These are phyloP conservation scores for Nestor notabilis DNA, from an alignment of 2,113 vertebrate species.

Conservation along the genomic window DNA sequence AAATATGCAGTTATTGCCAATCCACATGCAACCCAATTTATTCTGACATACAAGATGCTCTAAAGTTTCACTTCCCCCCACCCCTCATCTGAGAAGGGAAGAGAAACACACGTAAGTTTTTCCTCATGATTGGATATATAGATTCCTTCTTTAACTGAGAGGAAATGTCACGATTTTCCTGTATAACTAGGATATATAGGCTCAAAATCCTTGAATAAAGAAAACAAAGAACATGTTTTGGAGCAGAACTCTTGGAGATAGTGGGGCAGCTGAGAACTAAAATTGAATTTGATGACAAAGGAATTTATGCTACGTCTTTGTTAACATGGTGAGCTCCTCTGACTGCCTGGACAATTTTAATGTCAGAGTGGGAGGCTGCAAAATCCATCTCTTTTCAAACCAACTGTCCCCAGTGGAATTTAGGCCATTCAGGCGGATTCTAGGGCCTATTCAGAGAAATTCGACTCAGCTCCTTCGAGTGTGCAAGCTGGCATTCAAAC, in stretches of 20 bases:
- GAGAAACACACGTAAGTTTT: neutral
- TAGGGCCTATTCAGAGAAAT: neutral
- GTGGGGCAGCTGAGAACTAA: neutral
- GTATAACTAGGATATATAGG: neutral
- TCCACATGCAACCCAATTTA: neutral
- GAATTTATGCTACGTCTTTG: neutral
- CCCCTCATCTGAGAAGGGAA: rapidly evolving
- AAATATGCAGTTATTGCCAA: neutral
- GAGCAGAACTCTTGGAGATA: neutral
- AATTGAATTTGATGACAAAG: neutral
- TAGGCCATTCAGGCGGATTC: neutral
- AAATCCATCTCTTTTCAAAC: neutral
- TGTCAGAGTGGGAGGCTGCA: neutral
- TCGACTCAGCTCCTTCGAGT: neutral
- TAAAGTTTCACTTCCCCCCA: neutral
- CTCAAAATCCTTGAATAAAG: neutral
- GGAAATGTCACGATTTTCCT: neutral
- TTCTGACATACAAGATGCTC: neutral
- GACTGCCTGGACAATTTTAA: neutral
- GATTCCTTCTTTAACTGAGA: neutral
- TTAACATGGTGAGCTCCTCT: neutral
- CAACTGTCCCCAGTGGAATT: neutral
- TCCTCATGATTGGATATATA: neutral
- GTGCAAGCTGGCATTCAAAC: neutral
- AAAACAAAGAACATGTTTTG: neutral